phyloP scores from a whole-genome alignment of 1,140 invertebrate species.

The Hylaeus volcanicus region DNA sequence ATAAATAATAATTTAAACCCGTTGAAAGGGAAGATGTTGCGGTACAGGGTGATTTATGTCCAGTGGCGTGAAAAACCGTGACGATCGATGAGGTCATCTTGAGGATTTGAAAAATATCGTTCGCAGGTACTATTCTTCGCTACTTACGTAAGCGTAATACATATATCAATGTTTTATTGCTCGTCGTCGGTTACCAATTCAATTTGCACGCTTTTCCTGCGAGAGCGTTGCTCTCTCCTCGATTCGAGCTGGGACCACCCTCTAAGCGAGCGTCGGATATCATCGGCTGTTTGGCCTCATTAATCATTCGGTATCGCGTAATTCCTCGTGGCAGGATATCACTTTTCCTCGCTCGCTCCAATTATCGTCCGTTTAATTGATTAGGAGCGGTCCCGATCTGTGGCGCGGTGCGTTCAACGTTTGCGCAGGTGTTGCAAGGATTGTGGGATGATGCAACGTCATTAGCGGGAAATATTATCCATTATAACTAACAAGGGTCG shows the following conservation, averaged over 20 bases:
- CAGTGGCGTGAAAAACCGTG: too few species aligned
- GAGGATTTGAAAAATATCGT: too few species aligned
- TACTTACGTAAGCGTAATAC: too few species aligned
- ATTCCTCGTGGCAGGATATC: conserved; percentile 30
- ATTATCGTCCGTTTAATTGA: conserved; percentile 34
- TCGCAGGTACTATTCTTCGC: too few species aligned
- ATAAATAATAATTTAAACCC: too few species aligned
- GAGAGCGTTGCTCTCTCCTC: too few species aligned
- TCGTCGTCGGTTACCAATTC: too few species aligned
- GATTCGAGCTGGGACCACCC: conserved; percentile 6
- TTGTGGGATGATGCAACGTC: conserved; percentile 32
- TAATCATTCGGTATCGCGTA: conserved; percentile 38
- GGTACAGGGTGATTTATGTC: too few species aligned
- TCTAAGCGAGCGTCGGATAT: conserved; percentile 23
- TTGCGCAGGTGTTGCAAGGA: conserved; percentile 19
- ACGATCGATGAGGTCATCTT: too few species aligned
- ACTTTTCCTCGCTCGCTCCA: conserved; percentile 14
- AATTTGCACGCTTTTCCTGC: too few species aligned
- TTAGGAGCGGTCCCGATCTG: not conserved
- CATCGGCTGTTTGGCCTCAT: conserved; percentile 16
- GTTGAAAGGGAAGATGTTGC: too few species aligned
- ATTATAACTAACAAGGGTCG: conserved; percentile 22
- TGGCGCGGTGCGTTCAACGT: conserved; percentile 16
- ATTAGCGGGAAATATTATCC: conserved; percentile 22
- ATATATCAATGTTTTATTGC: too few species aligned